A percentile compares a stretch with the other conserved stretches of the same genome.
Evolutionary conservation across 2,888 invertebrate genomes (phyloP).

Genomic region (Fragum sueziense): DNA sequence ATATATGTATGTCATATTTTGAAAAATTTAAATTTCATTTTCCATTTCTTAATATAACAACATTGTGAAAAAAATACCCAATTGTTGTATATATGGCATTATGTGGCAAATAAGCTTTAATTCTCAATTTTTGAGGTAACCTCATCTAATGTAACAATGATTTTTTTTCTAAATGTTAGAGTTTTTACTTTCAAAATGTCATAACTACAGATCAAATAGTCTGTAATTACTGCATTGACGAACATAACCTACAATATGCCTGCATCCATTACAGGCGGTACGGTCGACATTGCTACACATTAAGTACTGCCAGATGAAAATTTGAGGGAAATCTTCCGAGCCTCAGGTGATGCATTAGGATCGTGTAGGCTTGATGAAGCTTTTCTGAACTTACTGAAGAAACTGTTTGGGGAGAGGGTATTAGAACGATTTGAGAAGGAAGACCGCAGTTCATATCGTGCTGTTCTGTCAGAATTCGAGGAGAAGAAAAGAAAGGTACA

Average conservation of each 20-base stretch:
- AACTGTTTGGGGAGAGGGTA: neutral
- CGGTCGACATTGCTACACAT: slow-evolving; percentile 33
- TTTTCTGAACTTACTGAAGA: slow-evolving; percentile 7
- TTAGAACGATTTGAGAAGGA: slow-evolving; percentile 23
- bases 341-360: slow-evolving; percentile 32
- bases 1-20: too few relatives aligned
- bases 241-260: neutral
- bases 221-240: neutral
- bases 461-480: slow-evolving; percentile 23
- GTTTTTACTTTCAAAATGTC: neutral
- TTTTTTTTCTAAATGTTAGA: too few relatives aligned
- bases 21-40: too few relatives aligned
- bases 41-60: too few relatives aligned
- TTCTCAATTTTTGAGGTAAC: neutral
- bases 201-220: neutral
- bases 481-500: slow-evolving; percentile 21
- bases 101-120: neutral
- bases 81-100: neutral
- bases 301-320: slow-evolving; percentile 19
- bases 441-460: slow-evolving; percentile 20
- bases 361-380: slow-evolving; percentile 28
- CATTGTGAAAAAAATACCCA: too few relatives aligned
- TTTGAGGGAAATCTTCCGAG: slow-evolving; percentile 27
- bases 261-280: slow-evolving; percentile 31
- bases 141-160: too few relatives aligned